A percentile compares a stretch with the other conserved stretches of the same genome.
phyloP scores from a whole-genome alignment of 2,113 vertebrate genomes.

The Nyctereutes procyonoides region DNA sequence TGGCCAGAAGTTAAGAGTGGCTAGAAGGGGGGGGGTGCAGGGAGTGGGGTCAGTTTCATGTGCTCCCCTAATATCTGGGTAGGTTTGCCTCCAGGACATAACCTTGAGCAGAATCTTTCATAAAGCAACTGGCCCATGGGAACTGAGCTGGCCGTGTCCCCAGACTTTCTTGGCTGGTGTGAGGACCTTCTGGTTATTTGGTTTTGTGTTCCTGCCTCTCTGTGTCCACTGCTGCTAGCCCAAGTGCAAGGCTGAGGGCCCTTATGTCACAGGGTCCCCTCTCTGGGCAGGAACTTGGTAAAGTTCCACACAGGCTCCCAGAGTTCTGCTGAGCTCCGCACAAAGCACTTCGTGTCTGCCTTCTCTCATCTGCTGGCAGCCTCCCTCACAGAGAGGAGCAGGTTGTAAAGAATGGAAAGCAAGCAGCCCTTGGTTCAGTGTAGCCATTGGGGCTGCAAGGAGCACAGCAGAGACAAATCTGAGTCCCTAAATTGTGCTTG shows the following conservation, averaged over 20 bases:
- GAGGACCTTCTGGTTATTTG: not conserved
- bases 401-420: not conserved
- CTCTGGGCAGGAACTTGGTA: not conserved
- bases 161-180: slow-evolving; percentile 1
- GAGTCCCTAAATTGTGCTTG: not conserved
- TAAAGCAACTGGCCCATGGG: not conserved
- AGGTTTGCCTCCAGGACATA: not conserved
- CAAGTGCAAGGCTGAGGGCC: not conserved
- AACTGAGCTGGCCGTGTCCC: not conserved
- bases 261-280: not conserved
- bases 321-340: not conserved
- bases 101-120: not conserved
- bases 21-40: not conserved
- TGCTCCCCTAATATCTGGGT: not conserved
- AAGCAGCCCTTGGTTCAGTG: not conserved
- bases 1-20: not conserved
- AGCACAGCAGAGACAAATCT: not conserved
- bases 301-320: not conserved
- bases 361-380: not conserved
- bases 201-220: not conserved
- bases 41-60: not conserved
- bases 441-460: not conserved
- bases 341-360: not conserved
- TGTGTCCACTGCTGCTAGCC: not conserved
- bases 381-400: not conserved